Percentiles rank a stretch among this genome's conserved stretches.
phyloP scores from a whole-genome alignment of 2,888 invertebrate species.

The Drepanosiphum platanoidis region DNA sequence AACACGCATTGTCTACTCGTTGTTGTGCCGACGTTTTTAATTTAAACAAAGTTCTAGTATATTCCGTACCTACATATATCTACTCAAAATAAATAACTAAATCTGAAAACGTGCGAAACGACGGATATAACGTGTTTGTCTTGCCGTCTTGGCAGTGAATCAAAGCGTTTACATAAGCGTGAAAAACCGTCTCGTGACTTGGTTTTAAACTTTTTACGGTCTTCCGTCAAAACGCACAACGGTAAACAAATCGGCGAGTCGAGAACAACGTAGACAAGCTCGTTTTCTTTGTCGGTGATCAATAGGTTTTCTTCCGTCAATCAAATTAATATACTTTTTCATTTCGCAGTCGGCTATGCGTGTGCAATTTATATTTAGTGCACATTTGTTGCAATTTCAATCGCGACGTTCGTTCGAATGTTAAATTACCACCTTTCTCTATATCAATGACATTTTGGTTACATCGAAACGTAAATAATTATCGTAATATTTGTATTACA shows the following conservation, averaged over 20 bases:
- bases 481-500: too few relatives aligned
- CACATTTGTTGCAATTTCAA: background rate
- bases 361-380: background rate
- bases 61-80: background rate
- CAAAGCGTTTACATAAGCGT: too few relatives aligned
- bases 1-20: background rate
- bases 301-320: background rate
- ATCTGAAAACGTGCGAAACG: too few relatives aligned
- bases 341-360: too few relatives aligned
- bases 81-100: background rate
- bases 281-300: background rate
- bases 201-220: too few relatives aligned
- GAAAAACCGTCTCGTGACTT: too few relatives aligned
- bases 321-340: background rate
- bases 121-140: too few relatives aligned
- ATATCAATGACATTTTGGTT: background rate
- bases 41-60: too few relatives aligned
- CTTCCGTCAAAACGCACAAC: background rate
- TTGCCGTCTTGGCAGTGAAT: too few relatives aligned
- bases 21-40: too few relatives aligned
- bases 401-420: background rate
- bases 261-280: too few relatives aligned
- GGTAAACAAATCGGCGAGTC: background rate
- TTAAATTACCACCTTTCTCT: background rate
- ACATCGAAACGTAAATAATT: too few relatives aligned